Percentiles rank a stretch among this genome's conserved stretches.
These are phyloP conservation scores for Branchipolynoe longqiensis DNA, from an alignment of 2,888 invertebrate species.

Conservation along the genomic window DNA sequence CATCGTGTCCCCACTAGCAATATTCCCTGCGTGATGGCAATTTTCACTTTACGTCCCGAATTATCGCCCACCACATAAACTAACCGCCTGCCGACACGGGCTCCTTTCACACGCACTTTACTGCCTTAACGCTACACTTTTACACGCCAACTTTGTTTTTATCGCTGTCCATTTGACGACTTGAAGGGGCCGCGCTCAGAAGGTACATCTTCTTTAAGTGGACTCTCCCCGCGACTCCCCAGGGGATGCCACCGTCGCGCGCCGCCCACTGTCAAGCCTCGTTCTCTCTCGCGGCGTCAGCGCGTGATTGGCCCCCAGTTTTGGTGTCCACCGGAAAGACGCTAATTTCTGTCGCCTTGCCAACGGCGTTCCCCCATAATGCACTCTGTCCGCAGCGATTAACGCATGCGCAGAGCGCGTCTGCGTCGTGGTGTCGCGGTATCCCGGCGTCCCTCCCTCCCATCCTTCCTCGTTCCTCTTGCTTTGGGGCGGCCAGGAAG, in stretches of 20 bases:
- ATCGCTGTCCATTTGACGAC: neutral
- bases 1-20: too few relatives aligned
- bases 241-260: neutral
- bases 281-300: conserved; percentile 18
- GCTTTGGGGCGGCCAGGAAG: too few relatives aligned
- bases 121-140: conserved; percentile 11
- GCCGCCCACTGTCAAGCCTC: conserved; percentile 26
- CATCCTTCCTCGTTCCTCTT: too few relatives aligned
- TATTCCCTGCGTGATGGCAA: too few relatives aligned
- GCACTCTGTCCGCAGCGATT: conserved; percentile 49
- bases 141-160: neutral
- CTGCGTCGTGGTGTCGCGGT: too few relatives aligned
- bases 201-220: conserved; percentile 23
- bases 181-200: conserved; percentile 1
- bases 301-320: conserved; percentile 42
- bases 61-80: neutral
- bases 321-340: conserved; percentile 49
- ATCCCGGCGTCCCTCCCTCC: neutral
- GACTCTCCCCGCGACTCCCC: neutral
- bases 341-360: conserved; percentile 47
- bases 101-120: neutral
- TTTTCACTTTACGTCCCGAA: neutral
- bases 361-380: conserved; percentile 44
- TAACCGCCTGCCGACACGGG: neutral
- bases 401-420: conserved; percentile 16